A percentile compares a stretch with the other conserved stretches of the same genome.
Evolutionary conservation across 2,113 vertebrate genomes (phyloP).

Genomic region (Rana temporaria): DNA sequence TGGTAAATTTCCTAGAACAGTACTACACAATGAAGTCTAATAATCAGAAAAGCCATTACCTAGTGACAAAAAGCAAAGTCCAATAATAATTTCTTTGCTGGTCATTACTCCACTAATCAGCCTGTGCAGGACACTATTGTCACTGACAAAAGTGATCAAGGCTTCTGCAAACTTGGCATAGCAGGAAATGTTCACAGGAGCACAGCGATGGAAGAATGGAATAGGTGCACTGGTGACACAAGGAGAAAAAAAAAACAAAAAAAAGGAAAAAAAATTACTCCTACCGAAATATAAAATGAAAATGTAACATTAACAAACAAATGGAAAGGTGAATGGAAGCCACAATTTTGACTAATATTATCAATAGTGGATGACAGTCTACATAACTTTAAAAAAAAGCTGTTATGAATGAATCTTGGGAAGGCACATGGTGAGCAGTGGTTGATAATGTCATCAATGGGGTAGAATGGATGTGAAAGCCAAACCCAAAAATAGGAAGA

Average conservation of each 20-base stretch:
- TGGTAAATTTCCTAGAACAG: constrained; percentile 66
- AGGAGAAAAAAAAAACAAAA: constrained; percentile 84
- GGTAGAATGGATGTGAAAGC: constrained; percentile 35
- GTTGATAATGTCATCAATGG: constrained; percentile 13
- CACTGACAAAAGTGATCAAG: constrained; percentile 95
- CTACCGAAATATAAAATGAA: constrained; percentile 78
- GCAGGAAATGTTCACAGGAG: constrained; percentile 94
- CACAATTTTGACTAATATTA: constrained; percentile 25
- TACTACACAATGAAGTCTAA: constrained; percentile 76
- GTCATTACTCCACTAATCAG: constrained; percentile 95
- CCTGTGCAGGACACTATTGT: constrained; percentile 94
- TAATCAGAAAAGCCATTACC: constrained; percentile 90
- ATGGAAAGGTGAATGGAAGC: constrained; percentile 79
- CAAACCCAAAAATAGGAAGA: constrained; percentile 12
- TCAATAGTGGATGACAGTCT: constrained; percentile 61
- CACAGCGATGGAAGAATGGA: constrained; percentile 98
- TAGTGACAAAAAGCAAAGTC: constrained; percentile 95
- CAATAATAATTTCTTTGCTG: constrained; percentile 98
- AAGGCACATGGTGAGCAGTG: constrained; percentile 10
- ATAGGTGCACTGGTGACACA: constrained; percentile 90
- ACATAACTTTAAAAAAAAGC: constrained; percentile 68
- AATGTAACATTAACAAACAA: constrained; percentile 85
- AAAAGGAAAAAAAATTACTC: constrained; percentile 86
- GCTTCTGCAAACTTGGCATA: constrained; percentile 95
- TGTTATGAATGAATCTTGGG: constrained; percentile 53